Evolutionary conservation across 2,113 vertebrate genomes (phyloP).

Genomic region (Neogobius melanostomus): DNA sequence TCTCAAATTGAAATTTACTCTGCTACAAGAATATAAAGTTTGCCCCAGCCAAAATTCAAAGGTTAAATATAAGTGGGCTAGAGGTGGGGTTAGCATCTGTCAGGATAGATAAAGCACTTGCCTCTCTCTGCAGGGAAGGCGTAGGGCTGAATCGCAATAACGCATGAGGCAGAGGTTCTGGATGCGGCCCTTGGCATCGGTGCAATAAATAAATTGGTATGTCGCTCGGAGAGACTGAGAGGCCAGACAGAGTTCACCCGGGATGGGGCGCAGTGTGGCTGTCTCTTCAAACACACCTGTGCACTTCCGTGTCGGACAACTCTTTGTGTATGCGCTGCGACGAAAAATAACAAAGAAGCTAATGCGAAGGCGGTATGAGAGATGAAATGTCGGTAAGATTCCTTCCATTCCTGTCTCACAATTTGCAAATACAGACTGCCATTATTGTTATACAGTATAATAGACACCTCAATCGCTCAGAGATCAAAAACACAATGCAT

Average conservation of each 20-base stretch:
- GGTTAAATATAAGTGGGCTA: background rate
- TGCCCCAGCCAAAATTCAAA: background rate
- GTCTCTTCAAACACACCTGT: slow-evolving; percentile 14
- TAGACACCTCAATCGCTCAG: too few relatives aligned
- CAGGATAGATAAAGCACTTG: background rate
- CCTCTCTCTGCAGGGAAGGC: slow-evolving; percentile 14
- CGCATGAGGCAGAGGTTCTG: slow-evolving; percentile 10
- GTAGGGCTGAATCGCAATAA: slow-evolving; percentile 2
- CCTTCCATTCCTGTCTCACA: too few relatives aligned
- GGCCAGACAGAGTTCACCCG: slow-evolving; percentile 62
- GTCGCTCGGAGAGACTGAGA: slow-evolving; percentile 32
- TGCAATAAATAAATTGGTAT: slow-evolving; percentile 44
- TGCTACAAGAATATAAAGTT: too few relatives aligned
- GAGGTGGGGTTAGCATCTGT: slow-evolving; percentile 7
- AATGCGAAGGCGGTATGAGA: too few relatives aligned
- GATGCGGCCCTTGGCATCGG: slow-evolving; percentile 30
- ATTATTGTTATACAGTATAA: too few relatives aligned
- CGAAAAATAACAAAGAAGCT: background rate
- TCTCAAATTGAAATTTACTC: too few relatives aligned
- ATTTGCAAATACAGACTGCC: too few relatives aligned
- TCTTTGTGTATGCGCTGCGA: background rate
- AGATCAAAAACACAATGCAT: too few relatives aligned
- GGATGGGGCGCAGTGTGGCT: slow-evolving; percentile 30
- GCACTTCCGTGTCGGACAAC: background rate
- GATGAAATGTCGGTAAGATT: too few relatives aligned